Percentiles rank a stretch among this genome's conserved stretches.
phyloP scores from a whole-genome alignment of 1,140 invertebrate genomes.

The Papilio machaon region DNA sequence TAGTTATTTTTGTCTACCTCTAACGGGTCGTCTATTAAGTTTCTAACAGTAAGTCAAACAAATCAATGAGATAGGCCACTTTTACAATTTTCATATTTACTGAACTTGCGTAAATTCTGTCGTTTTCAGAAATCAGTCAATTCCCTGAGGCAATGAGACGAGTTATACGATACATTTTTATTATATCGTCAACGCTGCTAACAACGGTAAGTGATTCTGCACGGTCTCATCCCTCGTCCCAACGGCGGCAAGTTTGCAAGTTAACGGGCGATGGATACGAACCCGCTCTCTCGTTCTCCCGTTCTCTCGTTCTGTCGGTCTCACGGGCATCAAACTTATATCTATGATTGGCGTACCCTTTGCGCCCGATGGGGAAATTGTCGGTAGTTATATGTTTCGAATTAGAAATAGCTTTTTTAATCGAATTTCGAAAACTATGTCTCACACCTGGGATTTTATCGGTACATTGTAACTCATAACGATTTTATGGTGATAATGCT shows the following conservation, averaged over 20 bases:
- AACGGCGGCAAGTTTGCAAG: constrained; percentile 21
- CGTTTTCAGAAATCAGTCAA: not conserved
- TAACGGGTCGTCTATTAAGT: too few relatives aligned
- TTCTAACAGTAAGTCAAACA: too few relatives aligned
- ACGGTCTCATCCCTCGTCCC: constrained; percentile 37
- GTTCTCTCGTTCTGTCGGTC: constrained; percentile 1
- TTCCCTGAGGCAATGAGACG: not conserved
- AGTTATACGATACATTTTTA: constrained; percentile 21
- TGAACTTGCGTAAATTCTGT: not conserved
- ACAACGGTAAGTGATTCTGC: constrained; percentile 32
- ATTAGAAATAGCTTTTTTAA: constrained; percentile 38
- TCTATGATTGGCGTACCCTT: constrained; percentile 39
- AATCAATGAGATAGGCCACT: too few relatives aligned
- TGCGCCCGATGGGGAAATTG: constrained; percentile 23
- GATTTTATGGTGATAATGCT: not conserved
- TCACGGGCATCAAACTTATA: constrained; percentile 24
- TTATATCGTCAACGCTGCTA: constrained; percentile 26
- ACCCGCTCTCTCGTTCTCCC: not conserved
- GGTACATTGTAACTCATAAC: not conserved
- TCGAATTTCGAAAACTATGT: constrained; percentile 6
- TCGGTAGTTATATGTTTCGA: constrained; percentile 34
- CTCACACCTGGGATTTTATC: not conserved
- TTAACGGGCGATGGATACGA: constrained; percentile 27
- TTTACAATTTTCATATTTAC: too few relatives aligned
- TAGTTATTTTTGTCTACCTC: too few relatives aligned